phyloP scores from a whole-genome alignment of 1,140 invertebrate genomes.

The Heliconius hewitsoni region DNA sequence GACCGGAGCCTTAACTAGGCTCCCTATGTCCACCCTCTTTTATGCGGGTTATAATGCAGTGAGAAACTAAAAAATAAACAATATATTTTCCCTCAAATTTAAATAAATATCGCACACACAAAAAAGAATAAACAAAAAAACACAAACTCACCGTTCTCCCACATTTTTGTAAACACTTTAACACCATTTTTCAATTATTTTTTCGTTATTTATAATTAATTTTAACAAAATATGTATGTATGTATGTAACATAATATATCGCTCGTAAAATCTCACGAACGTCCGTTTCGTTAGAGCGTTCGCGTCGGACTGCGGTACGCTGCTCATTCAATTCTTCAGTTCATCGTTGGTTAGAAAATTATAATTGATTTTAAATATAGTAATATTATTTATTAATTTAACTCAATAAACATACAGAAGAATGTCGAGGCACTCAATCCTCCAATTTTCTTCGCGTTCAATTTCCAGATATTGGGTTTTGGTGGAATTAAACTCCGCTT shows the following conservation, averaged over 20 bases:
- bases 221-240: background rate
- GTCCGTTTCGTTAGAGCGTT: background rate
- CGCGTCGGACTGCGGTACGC: constrained; percentile 5
- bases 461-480: no score
- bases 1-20: no score
- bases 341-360: background rate
- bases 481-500: no score
- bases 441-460: no score
- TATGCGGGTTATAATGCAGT: no score
- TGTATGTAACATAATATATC: background rate
- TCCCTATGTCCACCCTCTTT: no score
- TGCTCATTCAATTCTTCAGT: background rate
- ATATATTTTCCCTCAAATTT: no score
- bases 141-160: background rate
- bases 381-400: background rate
- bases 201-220: background rate
- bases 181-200: background rate
- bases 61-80: no score
- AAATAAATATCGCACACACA: no score
- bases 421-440: no score
- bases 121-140: background rate
- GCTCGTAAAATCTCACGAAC: background rate
- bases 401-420: no score
- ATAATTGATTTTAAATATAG: background rate
- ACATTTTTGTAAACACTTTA: constrained; percentile 1